Evolutionary conservation across 2,888 invertebrate species (phyloP).

Genomic region (Gisinianus flammeolus): DNA sequence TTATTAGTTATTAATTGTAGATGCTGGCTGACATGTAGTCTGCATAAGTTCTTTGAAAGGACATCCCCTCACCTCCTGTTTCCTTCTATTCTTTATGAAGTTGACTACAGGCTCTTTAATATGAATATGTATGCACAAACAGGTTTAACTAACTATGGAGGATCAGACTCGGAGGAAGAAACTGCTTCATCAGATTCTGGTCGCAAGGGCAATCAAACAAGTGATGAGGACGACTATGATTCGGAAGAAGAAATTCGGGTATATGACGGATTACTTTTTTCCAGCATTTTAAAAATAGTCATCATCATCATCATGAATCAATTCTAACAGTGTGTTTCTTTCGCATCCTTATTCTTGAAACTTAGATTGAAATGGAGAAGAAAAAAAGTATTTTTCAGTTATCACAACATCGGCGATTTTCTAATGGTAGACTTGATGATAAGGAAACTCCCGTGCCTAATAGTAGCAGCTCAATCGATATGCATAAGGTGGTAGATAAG

Average conservation of each 20-base stretch:
- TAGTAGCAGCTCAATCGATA: slow-evolving; percentile 5
- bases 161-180: slow-evolving; percentile 30
- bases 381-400: slow-evolving; percentile 10
- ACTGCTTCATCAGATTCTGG: slow-evolving; percentile 71
- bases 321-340: background rate
- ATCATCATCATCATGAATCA: slow-evolving; percentile 26
- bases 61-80: no score
- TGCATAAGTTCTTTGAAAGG: no score
- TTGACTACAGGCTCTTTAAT: no score
- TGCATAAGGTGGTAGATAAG: background rate
- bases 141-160: slow-evolving; percentile 32
- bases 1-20: no score
- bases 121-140: background rate
- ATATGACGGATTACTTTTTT: slow-evolving; percentile 44
- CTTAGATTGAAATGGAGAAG: slow-evolving; percentile 22
- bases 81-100: no score
- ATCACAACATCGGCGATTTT: background rate
- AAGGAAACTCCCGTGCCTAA: background rate
- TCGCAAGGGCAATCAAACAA: slow-evolving; percentile 63
- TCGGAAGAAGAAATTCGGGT: slow-evolving; percentile 80
- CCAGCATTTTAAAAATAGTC: background rate
- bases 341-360: background rate
- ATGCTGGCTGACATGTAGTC: no score
- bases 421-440: background rate
- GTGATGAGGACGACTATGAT: slow-evolving; percentile 65